Percentiles rank a stretch among this genome's conserved stretches.
phyloP scores from a whole-genome alignment of 2,797 vertebrate species.

The Cirrhinus mrigala region DNA sequence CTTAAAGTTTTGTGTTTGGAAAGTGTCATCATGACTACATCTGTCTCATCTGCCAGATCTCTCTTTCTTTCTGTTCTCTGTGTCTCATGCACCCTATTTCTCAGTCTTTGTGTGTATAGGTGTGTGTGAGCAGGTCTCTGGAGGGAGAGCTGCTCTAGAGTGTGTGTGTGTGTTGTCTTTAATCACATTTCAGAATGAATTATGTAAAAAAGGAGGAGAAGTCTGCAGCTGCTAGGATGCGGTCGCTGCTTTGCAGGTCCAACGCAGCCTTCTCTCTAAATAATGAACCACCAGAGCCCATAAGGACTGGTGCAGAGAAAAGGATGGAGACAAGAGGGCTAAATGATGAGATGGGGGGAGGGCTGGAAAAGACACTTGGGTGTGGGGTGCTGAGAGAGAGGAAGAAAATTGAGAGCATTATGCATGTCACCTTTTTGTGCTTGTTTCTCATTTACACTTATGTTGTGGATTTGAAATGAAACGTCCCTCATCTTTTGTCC shows the following conservation, averaged over 20 bases:
- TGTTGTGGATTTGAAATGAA: not conserved
- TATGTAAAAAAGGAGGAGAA: slow-evolving; percentile 54
- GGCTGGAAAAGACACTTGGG: slow-evolving; percentile 22
- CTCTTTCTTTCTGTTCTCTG: slow-evolving; percentile 34
- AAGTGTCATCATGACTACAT: slow-evolving; percentile 7
- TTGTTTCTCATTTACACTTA: slow-evolving; percentile 23
- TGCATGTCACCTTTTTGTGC: not conserved
- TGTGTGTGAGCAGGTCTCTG: slow-evolving; percentile 48
- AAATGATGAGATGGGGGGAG: slow-evolving; percentile 44
- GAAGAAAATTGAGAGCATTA: slow-evolving; percentile 3
- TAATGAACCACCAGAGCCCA: slow-evolving; percentile 55
- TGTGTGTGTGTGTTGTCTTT: slow-evolving; percentile 59
- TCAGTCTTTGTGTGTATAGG: slow-evolving; percentile 30
- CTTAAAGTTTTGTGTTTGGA: slow-evolving; percentile 7
- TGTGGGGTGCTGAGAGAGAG: slow-evolving; percentile 7
- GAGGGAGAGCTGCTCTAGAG: slow-evolving; percentile 46
- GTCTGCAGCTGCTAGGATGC: slow-evolving; percentile 40
- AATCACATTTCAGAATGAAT: slow-evolving; percentile 69
- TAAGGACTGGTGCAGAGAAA: slow-evolving; percentile 32
- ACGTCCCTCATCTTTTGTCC: not conserved
- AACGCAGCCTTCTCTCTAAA: slow-evolving; percentile 46
- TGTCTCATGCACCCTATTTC: slow-evolving; percentile 6
- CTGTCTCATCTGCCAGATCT: slow-evolving; percentile 15
- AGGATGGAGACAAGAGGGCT: slow-evolving; percentile 31
- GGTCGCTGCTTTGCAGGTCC: slow-evolving; percentile 34